Evolutionary conservation across 2,888 invertebrate species (phyloP), one percentile per base, ranked within the genome.

Genomic region (Tetrapedia diversipes): DNA sequence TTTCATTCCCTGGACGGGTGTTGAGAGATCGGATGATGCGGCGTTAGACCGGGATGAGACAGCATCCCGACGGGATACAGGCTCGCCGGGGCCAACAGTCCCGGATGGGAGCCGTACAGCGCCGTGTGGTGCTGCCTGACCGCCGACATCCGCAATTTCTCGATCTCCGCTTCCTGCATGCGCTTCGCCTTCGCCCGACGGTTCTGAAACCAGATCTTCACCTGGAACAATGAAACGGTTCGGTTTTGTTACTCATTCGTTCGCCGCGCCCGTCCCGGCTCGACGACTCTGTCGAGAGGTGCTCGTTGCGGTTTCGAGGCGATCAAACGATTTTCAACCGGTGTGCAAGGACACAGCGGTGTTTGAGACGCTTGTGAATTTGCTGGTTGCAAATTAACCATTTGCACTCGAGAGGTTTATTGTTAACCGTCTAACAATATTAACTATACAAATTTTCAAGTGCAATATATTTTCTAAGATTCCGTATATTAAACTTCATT

Each of bases 161-260:
- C 99, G 74, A 98, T 95, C 93, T 99, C 99, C 75, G 99, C 98
- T 92, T 99, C 99, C 92, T 98, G 98, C 27, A 99, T 95, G 32
- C 99, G 95, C 93, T 99, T 99, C 90, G 98, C 98, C 93, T 99
- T 99, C 82, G 99, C 99, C 56, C 97, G 94, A n/a, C 97, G 94
- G 91, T 98, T 98, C 94, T 97, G 97, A 92, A 97, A 97, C 97
- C 97, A 97, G 89, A 97, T 97, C 93, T 98, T 97, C 83, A 97
- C 97, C 94, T 95, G 94, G 16, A 92, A 92, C 59, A 64, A 80
- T 60, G 39, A 61, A 74, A 54, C 68, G 57, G 34, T 51, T 34
- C 34, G 39, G 47, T 60, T 80, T 77, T 78, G 59, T 64, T 63
- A 64, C 71, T 19, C 8, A 29, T 6, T 10, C 34, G 39, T 11